phyloP scores from a whole-genome alignment of 2,797 vertebrate species.

The Tokudaia muenninki region DNA sequence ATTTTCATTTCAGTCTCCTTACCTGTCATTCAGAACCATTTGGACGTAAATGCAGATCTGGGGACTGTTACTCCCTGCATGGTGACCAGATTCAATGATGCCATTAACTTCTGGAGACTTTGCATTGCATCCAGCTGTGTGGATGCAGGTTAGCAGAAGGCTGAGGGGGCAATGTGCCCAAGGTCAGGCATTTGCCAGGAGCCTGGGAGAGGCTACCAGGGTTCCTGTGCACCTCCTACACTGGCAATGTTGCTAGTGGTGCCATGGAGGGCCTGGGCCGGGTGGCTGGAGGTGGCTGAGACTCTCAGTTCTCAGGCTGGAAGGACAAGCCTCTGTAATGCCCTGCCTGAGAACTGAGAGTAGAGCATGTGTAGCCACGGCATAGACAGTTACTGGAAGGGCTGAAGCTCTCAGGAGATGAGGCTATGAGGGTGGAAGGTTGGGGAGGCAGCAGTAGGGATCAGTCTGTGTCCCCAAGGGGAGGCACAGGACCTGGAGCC shows the following conservation, averaged over 20 bases:
- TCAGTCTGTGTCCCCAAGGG: background rate
- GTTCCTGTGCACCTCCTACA: background rate
- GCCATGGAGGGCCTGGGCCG: background rate
- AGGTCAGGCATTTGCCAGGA: background rate
- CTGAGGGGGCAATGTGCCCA: background rate
- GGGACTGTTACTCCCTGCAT: background rate
- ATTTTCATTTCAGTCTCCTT: background rate
- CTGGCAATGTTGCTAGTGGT: background rate
- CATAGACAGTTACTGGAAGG: background rate
- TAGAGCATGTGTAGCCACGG: accelerated
- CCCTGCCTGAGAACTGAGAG: background rate
- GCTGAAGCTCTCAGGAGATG: background rate
- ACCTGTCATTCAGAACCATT: background rate
- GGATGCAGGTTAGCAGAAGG: background rate
- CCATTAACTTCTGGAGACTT: background rate
- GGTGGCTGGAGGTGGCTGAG: background rate
- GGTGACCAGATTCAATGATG: background rate
- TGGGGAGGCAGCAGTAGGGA: background rate
- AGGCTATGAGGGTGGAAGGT: background rate
- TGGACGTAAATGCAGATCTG: background rate
- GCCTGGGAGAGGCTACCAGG: background rate
- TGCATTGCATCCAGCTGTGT: background rate
- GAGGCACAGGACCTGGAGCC: background rate
- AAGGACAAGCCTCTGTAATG: background rate
- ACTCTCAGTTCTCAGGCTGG: no score